These are phyloP conservation scores for Litoditis marina DNA, from an alignment of 2,888 invertebrate genomes.

Conservation along the genomic window DNA sequence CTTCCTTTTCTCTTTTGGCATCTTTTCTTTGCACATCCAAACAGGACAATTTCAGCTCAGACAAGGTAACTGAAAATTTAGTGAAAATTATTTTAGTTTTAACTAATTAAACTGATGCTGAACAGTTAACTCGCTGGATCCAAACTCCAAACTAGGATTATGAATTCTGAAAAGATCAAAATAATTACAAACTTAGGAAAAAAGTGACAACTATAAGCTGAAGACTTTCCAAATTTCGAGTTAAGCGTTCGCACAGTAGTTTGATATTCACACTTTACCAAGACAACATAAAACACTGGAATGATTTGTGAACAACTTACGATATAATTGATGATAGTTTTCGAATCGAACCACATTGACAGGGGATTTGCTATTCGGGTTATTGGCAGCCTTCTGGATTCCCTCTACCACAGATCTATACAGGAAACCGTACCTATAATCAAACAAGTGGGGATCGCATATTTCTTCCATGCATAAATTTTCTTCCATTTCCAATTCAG, in stretches of 20 bases:
- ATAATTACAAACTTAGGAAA: too few relatives aligned
- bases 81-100: not conserved
- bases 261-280: too few relatives aligned
- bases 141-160: too few relatives aligned
- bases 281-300: too few relatives aligned
- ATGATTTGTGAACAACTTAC: slow-evolving; percentile 56
- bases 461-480: too few relatives aligned
- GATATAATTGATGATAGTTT: slow-evolving; percentile 88
- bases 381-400: slow-evolving; percentile 75
- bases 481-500: too few relatives aligned
- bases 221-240: too few relatives aligned
- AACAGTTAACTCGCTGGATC: too few relatives aligned
- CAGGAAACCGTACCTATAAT: slow-evolving; percentile 45
- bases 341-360: slow-evolving; percentile 88
- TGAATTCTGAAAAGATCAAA: too few relatives aligned
- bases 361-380: slow-evolving; percentile 82
- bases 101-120: too few relatives aligned
- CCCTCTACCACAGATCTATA: slow-evolving; percentile 75
- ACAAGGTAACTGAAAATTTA: slow-evolving; percentile 66
- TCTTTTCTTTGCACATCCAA: slow-evolving; percentile 84
- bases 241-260: too few relatives aligned
- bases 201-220: not conserved
- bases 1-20: slow-evolving; percentile 83
- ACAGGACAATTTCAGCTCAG: slow-evolving; percentile 83
- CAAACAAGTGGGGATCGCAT: not conserved